Evolutionary conservation across 1,140 invertebrate species (phyloP).

Genomic region (Caenorhabditis briggsae): DNA sequence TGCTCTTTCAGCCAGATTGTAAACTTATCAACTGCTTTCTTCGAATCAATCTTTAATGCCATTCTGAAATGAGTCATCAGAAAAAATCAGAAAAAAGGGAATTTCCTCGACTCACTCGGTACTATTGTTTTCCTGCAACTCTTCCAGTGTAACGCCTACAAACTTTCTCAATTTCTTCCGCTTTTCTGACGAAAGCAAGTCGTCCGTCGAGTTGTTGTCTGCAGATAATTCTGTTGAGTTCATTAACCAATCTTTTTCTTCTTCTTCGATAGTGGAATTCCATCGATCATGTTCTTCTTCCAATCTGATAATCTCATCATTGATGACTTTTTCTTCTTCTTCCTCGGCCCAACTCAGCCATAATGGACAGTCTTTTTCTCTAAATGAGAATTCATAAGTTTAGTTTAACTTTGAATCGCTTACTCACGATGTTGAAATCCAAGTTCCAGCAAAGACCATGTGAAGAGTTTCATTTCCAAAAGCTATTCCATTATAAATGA

Average conservation of each 20-base stretch:
- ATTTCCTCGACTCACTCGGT: constrained; percentile 62
- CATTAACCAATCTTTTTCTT: not conserved
- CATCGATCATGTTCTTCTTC: not conserved
- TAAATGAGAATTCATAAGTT: not conserved
- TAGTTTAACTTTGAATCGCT: not conserved
- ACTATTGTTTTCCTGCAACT: constrained; percentile 56
- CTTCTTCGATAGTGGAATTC: constrained; percentile 20
- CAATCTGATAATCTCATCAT: constrained; percentile 8
- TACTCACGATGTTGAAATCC: constrained; percentile 38
- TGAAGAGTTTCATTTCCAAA: constrained; percentile 36
- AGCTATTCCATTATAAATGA: not conserved
- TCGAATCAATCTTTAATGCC: constrained; percentile 35
- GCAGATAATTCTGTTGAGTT: not conserved
- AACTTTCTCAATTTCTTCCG: constrained; percentile 34
- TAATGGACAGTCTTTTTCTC: constrained; percentile 37
- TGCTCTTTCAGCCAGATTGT: constrained; percentile 67
- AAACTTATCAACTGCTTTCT: constrained; percentile 52
- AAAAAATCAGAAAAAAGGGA: constrained; percentile 14
- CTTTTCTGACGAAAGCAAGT: not conserved
- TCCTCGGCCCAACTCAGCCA: constrained; percentile 41
- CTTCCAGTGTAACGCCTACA: constrained; percentile 30
- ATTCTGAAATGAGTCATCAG: constrained; percentile 18
- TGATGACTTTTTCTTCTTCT: constrained; percentile 30
- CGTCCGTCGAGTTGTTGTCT: not conserved
- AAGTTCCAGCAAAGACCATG: constrained; percentile 30